Evolutionary conservation across 1,140 invertebrate genomes (phyloP).

Genomic region (Drosophila bocqueti): DNA sequence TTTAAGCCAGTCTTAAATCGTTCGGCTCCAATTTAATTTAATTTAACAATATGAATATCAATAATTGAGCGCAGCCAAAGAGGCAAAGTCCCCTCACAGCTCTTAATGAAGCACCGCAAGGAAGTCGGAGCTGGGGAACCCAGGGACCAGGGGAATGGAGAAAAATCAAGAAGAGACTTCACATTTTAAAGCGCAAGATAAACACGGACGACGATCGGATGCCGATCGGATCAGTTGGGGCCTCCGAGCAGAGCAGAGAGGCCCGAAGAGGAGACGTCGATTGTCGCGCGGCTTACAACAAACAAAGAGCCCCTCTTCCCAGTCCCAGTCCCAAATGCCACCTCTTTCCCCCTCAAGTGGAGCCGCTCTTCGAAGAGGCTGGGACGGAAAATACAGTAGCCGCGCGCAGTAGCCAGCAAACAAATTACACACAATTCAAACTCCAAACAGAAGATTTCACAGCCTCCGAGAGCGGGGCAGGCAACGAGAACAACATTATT

Average conservation of each 20-base stretch:
- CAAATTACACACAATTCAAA: constrained; percentile 82
- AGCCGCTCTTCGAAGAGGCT: constrained; percentile 13
- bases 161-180: constrained; percentile 18
- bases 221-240: constrained; percentile 65
- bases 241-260: constrained; percentile 2
- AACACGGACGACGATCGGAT: constrained; percentile 59
- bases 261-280: constrained; percentile 25
- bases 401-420: constrained; percentile 75
- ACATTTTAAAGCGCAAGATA: constrained; percentile 75
- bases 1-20: constrained; percentile 9
- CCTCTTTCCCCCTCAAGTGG: not conserved
- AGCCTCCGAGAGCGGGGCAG: constrained; percentile 58
- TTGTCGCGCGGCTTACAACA: constrained; percentile 76
- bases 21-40: constrained; percentile 42
- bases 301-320: constrained; percentile 43
- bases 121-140: constrained; percentile 4
- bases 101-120: constrained; percentile 36
- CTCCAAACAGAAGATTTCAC: constrained; percentile 80
- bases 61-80: constrained; percentile 39
- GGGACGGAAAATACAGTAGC: constrained; percentile 75
- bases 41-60: constrained; percentile 50
- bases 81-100: constrained; percentile 13
- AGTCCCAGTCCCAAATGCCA: not conserved
- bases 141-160: constrained; percentile 7
- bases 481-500: constrained; percentile 74